A percentile compares a stretch with the other conserved stretches of the same genome.
Conservation (phyloP, 2,113 vertebrate species). For the Spilogale gracilis region DNA sequence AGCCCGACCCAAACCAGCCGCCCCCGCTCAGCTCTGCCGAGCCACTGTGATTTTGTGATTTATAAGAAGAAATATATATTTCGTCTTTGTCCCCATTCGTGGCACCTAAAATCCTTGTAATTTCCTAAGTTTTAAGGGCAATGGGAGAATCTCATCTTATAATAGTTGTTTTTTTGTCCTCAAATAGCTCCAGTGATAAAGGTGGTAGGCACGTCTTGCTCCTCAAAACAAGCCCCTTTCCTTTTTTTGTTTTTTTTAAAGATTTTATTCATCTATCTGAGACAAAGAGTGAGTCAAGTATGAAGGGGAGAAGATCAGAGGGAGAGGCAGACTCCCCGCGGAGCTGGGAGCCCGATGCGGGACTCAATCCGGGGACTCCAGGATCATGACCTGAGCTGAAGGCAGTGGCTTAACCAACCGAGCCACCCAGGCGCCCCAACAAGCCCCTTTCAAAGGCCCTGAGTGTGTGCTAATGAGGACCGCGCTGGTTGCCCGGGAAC, state of each 20-base stretch:
- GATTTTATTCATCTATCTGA: no score
- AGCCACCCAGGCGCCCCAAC: background rate
- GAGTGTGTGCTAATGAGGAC: background rate
- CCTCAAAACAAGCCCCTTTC: background rate
- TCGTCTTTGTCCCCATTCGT: background rate
- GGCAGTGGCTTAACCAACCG: no score
- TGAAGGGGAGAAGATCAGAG: no score
- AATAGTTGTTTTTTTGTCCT: background rate
- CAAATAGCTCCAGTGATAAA: background rate
- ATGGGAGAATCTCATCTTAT: background rate
- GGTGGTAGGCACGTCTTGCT: background rate
- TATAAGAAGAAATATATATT: background rate
- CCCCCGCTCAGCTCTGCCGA: background rate
- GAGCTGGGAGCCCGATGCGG: no score
- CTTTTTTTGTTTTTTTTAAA: no score
- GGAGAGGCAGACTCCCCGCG: no score
- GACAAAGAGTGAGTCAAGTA: no score
- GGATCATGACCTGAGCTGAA: no score
- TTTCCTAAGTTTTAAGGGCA: background rate
- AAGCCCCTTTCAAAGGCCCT: background rate
- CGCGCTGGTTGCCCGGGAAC: background rate
- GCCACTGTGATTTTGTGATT: background rate
- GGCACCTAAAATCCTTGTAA: conserved; percentile 22
- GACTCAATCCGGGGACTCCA: no score
- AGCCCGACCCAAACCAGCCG: background rate